Conservation (phyloP, 2,113 vertebrate genomes). For the Archocentrus centrarchus region DNA sequence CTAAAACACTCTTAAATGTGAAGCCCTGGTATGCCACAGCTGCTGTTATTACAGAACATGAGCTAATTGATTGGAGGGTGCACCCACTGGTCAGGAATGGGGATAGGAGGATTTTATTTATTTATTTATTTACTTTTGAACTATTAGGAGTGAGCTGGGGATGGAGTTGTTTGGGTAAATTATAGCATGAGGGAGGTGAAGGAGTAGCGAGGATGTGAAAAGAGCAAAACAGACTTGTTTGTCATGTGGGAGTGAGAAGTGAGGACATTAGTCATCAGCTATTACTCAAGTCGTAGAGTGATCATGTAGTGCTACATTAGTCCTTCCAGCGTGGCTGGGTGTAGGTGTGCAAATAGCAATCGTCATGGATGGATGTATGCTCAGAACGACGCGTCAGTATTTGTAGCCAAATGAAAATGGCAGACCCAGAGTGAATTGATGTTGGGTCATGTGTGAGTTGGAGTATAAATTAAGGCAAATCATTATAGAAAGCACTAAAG, state of each 20-base stretch:
- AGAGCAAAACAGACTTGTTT: neutral
- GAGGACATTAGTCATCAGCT: conserved; percentile 47
- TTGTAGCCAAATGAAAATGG: neutral
- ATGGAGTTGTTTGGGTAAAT: conserved; percentile 5
- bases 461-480: conserved; percentile 33
- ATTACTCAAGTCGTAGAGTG: conserved; percentile 40
- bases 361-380: neutral
- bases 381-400: conserved; percentile 19
- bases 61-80: conserved; percentile 57
- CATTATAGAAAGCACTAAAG: conserved; percentile 33
- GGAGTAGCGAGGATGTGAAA: neutral
- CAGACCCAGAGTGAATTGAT: conserved; percentile 26
- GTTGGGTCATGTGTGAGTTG: neutral
- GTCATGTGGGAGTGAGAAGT: conserved; percentile 41
- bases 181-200: conserved; percentile 25
- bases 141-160: conserved; percentile 23
- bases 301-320: conserved; percentile 30
- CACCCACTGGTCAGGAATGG: neutral
- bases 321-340: conserved; percentile 22
- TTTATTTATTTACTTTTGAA: conserved; percentile 4
- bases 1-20: conserved; percentile 45
- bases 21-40: conserved; percentile 49
- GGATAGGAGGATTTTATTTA: neutral
- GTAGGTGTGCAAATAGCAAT: conserved; percentile 29
- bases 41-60: conserved; percentile 61